A percentile compares a stretch with the other conserved stretches of the same genome.
These are phyloP conservation scores for Psilopsiagon aurifrons DNA, from an alignment of 2,113 vertebrate species.

Conservation along the genomic window DNA sequence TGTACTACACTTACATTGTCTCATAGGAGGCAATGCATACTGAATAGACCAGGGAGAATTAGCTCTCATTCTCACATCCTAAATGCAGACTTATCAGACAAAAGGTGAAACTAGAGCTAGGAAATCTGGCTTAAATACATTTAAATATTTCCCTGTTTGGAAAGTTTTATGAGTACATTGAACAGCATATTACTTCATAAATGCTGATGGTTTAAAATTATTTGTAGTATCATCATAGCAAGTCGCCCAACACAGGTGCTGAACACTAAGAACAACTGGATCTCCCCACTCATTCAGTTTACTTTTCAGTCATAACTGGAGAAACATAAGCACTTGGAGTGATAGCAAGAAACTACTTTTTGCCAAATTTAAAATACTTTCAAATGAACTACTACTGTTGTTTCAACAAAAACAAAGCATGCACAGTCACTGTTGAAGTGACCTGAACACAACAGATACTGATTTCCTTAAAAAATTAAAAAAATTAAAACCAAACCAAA, in stretches of 20 bases:
- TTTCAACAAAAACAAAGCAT: not conserved
- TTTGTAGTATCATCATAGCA: not conserved
- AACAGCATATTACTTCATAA: not conserved
- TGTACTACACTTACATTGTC: not conserved
- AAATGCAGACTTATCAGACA: not conserved
- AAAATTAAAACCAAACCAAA: not conserved
- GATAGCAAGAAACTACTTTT: not conserved
- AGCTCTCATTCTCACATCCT: not conserved
- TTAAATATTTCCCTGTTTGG: not conserved
- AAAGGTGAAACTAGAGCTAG: not conserved
- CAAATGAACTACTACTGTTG: not conserved
- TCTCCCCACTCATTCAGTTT: not conserved
- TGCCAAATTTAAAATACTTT: not conserved
- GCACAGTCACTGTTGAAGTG: not conserved
- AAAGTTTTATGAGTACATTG: not conserved
- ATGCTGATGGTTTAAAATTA: not conserved
- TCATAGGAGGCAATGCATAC: rapidly evolving
- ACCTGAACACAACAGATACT: not conserved
- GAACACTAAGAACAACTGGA: not conserved
- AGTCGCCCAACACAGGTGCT: not conserved
- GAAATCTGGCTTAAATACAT: not conserved
- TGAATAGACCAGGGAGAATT: not conserved
- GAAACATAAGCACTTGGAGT: not conserved
- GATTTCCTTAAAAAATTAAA: not conserved
- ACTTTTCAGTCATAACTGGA: not conserved